Percentiles rank a stretch among this genome's conserved stretches.
These are phyloP conservation scores for Micromussa lordhowensis DNA, from an alignment of 92 coral and sea anemone genomes.

Conservation along the genomic window DNA sequence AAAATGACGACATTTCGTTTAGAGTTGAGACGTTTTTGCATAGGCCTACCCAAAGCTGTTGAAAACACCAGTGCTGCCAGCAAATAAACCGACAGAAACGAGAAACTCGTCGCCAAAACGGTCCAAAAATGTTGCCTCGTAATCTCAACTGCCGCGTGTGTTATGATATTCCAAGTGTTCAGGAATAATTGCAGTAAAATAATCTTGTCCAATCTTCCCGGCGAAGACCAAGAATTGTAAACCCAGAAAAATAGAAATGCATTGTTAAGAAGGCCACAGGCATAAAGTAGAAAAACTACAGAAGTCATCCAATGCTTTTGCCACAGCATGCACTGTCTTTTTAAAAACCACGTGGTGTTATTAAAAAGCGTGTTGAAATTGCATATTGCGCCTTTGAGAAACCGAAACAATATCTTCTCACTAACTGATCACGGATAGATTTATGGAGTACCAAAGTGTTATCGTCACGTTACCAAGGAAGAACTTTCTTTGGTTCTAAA, in stretches of 20 bases:
- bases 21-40: neutral
- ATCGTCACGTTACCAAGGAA: too few species aligned
- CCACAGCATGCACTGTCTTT: neutral
- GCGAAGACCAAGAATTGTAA: neutral
- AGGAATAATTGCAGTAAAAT: slow-evolving; percentile 2
- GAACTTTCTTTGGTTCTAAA: too few species aligned
- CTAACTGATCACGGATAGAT: neutral
- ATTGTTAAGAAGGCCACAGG: slow-evolving; percentile 9
- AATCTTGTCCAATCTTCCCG: neutral
- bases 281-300: neutral
- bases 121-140: slow-evolving; percentile 6
- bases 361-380: neutral
- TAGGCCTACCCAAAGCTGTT: neutral
- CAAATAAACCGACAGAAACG: slow-evolving; percentile 4
- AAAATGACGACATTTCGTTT: neutral
- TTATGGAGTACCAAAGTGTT: too few species aligned
- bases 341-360: neutral
- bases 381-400: neutral
- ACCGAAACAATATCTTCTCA: neutral
- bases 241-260: slow-evolving; percentile 6
- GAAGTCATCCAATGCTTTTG: neutral
- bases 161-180: slow-evolving; percentile 21
- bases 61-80: slow-evolving; percentile 10
- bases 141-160: slow-evolving; percentile 10
- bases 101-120: neutral